Evolutionary conservation across 2,113 vertebrate genomes (phyloP), one percentile per base, ranked within the genome.

Genomic region (Sceloporus tristichus): DNA sequence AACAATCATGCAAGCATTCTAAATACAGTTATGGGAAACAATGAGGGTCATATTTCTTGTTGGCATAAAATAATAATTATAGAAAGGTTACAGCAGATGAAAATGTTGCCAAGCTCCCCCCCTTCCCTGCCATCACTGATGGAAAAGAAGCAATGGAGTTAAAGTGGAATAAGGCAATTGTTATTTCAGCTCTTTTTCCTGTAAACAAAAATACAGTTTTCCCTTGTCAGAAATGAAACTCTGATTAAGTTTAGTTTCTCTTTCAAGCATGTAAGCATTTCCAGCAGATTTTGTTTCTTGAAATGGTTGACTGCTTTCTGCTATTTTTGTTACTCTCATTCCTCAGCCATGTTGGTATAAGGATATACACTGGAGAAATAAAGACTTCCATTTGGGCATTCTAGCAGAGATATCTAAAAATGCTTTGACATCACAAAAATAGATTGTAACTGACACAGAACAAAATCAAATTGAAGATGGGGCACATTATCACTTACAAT

Each of bases 241-340:
- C 42, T 27, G 21, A 89, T 88, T 76, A 90, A 68, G 14, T 89
- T 91, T 74, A 79, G 34, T 87, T 91, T 89, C 56, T 88, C 38
- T 19, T 90, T 90, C 77, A 90, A 91, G 25, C 19, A 68, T 34
- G 0, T 77, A 86, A 88, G 2, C 4, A 34, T 91, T 92, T 94
- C 70, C 59, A 84, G 25, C 70, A 56, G 38, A 40, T 88, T 92
- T 85, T 81, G 11, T 48, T 94, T 91, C 78, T 62, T 85, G 53
- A 92, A 91, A 87, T 13, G 11, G 78, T 90, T 40, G 19, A 88
- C 89, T 62, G 9, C 18, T 82, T 87, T 92, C 29, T 79, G 19
- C 34, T 92, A 8, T 84, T 92, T 94, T 88, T 89, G 85, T 90
- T 90, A 86, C 85, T 91, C 14, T 19, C 0, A 74, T 38, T 89